These are phyloP conservation scores for Rhipidura dahli DNA, from an alignment of 2,113 vertebrate genomes.

Conservation along the genomic window DNA sequence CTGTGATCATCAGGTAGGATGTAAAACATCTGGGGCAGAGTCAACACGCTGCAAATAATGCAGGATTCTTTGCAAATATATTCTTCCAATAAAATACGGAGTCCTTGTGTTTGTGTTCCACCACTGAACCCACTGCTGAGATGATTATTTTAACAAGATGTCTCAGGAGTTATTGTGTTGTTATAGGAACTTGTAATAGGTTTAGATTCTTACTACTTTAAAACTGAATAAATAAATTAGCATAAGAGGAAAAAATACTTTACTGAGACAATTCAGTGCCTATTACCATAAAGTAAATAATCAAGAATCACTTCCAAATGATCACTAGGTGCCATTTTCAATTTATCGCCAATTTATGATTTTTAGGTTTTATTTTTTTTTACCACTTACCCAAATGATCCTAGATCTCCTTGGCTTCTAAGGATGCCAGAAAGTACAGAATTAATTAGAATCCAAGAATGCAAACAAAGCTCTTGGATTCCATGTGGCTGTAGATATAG, in stretches of 20 bases:
- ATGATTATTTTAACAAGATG: not conserved
- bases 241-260: not conserved
- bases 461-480: not conserved
- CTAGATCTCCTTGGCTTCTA: not conserved
- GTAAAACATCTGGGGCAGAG: not conserved
- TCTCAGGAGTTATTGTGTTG: not conserved
- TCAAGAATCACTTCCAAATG: not conserved
- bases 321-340: not conserved
- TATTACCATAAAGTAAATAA: not conserved
- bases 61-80: not conserved
- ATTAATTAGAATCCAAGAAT: not conserved
- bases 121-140: not conserved
- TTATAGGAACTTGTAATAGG: not conserved
- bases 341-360: not conserved
- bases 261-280: not conserved
- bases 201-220: not conserved
- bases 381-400: not conserved
- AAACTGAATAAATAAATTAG: not conserved
- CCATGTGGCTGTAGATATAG: not conserved
- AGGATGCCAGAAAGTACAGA: not conserved
- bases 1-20: not conserved
- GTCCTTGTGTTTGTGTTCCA: not conserved
- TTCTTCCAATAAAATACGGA: not conserved
- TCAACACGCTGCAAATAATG: not conserved
- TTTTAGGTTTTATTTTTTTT: not conserved